Evolutionary conservation across 35 echinoderm and acorn worm genomes (phyloP).

Genomic region (Apostichopus parvimensis): DNA sequence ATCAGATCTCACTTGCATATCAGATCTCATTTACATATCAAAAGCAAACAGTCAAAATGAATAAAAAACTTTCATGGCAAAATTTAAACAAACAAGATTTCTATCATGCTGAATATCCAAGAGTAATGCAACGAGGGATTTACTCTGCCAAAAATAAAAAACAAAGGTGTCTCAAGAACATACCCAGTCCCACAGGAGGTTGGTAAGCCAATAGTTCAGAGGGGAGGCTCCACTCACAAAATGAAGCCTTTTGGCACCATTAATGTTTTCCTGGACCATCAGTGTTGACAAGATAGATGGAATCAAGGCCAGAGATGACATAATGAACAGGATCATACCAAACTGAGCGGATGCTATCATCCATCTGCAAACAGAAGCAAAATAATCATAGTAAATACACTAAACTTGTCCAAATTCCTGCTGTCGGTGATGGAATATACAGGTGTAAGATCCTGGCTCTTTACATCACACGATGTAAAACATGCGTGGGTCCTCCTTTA

Average conservation of each 20-base stretch:
- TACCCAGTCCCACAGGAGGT: slow-evolving; percentile 84
- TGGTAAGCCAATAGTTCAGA: slow-evolving; percentile 66
- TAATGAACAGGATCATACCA: slow-evolving; percentile 60
- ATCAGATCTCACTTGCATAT: too few species aligned
- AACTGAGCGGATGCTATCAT: slow-evolving; percentile 31
- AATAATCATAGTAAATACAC: not conserved
- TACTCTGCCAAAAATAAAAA: too few species aligned
- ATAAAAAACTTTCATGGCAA: too few species aligned
- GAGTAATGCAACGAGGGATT: too few species aligned
- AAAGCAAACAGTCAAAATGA: too few species aligned
- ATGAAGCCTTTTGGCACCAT: slow-evolving; percentile 79
- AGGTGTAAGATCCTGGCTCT: too few species aligned
- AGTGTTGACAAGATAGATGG: slow-evolving; percentile 68
- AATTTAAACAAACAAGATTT: too few species aligned
- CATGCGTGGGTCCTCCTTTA: too few species aligned
- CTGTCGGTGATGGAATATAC: not conserved
- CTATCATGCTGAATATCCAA: too few species aligned
- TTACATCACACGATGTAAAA: too few species aligned
- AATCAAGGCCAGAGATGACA: slow-evolving; percentile 66
- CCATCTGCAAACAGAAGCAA: slow-evolving; percentile 38
- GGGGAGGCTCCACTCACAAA: slow-evolving; percentile 76
- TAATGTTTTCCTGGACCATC: slow-evolving; percentile 77
- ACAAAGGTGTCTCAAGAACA: not conserved
- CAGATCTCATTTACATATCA: too few species aligned
- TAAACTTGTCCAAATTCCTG: not conserved